These are phyloP conservation scores for Synanthedon vespiformis DNA, from an alignment of 2,888 invertebrate species.

Conservation along the genomic window DNA sequence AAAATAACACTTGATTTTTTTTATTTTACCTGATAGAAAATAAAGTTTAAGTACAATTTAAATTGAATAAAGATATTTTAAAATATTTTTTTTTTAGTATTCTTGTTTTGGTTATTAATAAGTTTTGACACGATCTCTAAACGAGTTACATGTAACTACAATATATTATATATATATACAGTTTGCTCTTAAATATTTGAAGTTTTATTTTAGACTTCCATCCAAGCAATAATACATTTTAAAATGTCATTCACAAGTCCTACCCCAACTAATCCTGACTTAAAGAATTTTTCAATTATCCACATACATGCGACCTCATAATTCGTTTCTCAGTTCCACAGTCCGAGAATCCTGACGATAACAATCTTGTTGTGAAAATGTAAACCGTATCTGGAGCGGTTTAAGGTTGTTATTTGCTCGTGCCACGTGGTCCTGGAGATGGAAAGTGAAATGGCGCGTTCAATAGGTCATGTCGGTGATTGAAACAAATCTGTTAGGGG, in stretches of 20 bases:
- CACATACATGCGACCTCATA: slow-evolving; percentile 49
- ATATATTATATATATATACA: too few relatives aligned
- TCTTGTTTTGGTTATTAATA: too few relatives aligned
- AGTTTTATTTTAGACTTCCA: too few relatives aligned
- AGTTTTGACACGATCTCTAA: too few relatives aligned
- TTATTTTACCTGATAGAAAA: too few relatives aligned
- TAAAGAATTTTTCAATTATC: slow-evolving; percentile 62
- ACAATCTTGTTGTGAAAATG: slow-evolving; percentile 24
- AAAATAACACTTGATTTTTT: too few relatives aligned
- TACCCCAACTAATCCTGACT: slow-evolving; percentile 27
- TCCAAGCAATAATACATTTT: slow-evolving; percentile 12
- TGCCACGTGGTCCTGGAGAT: slow-evolving; percentile 6
- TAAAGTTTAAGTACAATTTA: too few relatives aligned
- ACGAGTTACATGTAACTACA: too few relatives aligned
- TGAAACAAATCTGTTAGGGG: slow-evolving; percentile 49
- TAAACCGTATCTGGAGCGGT: slow-evolving; percentile 7
- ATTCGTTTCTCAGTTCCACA: slow-evolving; percentile 37
- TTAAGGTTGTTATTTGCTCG: slow-evolving; percentile 12
- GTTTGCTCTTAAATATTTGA: too few relatives aligned
- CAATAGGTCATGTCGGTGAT: slow-evolving; percentile 39
- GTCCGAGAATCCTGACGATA: slow-evolving; percentile 37
- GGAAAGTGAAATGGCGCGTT: slow-evolving; percentile 47
- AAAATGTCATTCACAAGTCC: slow-evolving; percentile 41
- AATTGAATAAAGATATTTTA: too few relatives aligned
- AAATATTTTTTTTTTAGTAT: too few relatives aligned